These are phyloP conservation scores for Hemicordylus capensis DNA, from an alignment of 2,113 vertebrate genomes.

Conservation along the genomic window DNA sequence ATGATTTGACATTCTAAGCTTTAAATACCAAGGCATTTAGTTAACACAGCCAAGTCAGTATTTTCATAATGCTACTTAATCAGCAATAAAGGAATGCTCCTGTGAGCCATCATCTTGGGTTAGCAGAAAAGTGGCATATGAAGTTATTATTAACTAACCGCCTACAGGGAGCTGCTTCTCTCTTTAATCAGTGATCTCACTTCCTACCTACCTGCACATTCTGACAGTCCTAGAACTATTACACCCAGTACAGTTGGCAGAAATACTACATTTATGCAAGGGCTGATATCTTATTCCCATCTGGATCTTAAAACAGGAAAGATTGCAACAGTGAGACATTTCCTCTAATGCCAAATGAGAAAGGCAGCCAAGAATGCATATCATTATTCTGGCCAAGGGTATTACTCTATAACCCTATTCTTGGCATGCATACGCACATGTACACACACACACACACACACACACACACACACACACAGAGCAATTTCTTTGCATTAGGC, in stretches of 20 bases:
- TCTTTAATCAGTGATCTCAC: conserved; percentile 75
- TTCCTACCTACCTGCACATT: conserved; percentile 70
- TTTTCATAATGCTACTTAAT: conserved; percentile 77
- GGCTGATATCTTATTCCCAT: conserved; percentile 56
- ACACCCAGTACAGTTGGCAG: conserved; percentile 44
- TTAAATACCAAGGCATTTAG: conserved; percentile 73
- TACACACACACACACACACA: neutral
- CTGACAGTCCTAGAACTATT: conserved; percentile 68
- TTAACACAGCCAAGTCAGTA: conserved; percentile 74
- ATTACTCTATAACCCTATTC: conserved; percentile 17
- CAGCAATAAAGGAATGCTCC: conserved; percentile 77
- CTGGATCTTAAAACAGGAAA: conserved; percentile 62
- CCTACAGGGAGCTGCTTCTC: conserved; percentile 72
- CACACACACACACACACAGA: too few species aligned
- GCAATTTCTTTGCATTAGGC: neutral
- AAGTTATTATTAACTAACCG: conserved; percentile 78
- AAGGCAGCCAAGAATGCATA: conserved; percentile 55
- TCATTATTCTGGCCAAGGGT: conserved; percentile 48
- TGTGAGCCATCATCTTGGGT: conserved; percentile 71
- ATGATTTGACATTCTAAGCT: conserved; percentile 71
- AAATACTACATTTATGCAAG: conserved; percentile 66
- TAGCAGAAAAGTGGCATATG: conserved; percentile 72
- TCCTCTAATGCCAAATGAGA: conserved; percentile 47
- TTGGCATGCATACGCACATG: neutral
- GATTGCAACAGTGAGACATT: conserved; percentile 52